Evolutionary conservation across 2,888 invertebrate genomes (phyloP), one percentile per base, ranked within the genome.

Genomic region (Rotaria magnacalcarata): DNA sequence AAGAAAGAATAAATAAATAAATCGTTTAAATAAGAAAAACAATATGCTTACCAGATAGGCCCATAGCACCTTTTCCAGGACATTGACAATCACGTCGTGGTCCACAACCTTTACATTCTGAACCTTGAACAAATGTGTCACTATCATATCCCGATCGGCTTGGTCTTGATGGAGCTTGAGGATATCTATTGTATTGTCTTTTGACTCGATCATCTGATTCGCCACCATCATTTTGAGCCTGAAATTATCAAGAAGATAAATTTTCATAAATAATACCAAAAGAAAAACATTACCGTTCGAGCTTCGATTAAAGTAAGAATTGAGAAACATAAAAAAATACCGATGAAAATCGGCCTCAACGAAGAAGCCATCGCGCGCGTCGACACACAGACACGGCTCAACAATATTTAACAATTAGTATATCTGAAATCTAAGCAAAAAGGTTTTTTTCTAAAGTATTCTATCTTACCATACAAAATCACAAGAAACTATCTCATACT

Each of bases 11-110:
- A 41, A 67, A 67, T 19, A 41, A 67, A 21, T 54, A 21, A 6
- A 54, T 21, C 5, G 21, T 21, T 0, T n/a, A 7, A 27, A 67
- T 27, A 67, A 27, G 27, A 67, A 67, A 67, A 27, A 7, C 0
- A 5, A 67, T 11, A n/a, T 14, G 5, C 80, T 5, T 80, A 84
- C 86, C 86, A 50, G 50, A 43, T 41, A 75, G 74, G 75, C 86
- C 86, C 47, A 58, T 85, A 41, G 75, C 86, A 52, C 86, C 86
- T 56, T 86, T 86, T 0, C 86, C 86, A 16, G 86, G 85, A 60
- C 86, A 86, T 85, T 85, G 75, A 52, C 86, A 86, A 85, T 86
- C 85, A 58, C 80, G 80, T 47, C 80, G 43, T 80, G 80, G 80
- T 11, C 80, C 80, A 80, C 80, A 80, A n/a, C 80, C 80, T 80